These are phyloP conservation scores for Plagodis pulveraria DNA, from an alignment of 2,888 invertebrate species.

Conservation along the genomic window DNA sequence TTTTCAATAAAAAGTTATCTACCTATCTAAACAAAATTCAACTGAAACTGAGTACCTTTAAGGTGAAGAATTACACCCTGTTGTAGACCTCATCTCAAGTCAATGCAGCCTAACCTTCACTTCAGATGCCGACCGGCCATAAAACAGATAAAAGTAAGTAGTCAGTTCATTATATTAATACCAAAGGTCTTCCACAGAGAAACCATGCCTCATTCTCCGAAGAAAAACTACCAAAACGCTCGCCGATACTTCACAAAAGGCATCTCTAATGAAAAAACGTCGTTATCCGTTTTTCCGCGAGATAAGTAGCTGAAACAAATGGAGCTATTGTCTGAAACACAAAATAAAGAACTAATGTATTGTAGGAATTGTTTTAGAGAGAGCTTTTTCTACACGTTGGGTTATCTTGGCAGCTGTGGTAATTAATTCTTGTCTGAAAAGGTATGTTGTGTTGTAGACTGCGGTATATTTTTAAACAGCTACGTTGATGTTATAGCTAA, in stretches of 20 bases:
- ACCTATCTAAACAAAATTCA: too few relatives aligned
- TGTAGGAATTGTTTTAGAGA: conserved; percentile 5
- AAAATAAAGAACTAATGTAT: background rate
- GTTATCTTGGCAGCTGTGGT: background rate
- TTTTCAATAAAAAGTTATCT: too few relatives aligned
- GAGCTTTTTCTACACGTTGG: conserved; percentile 1
- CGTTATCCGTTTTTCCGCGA: conserved; percentile 10
- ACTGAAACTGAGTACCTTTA: too few relatives aligned
- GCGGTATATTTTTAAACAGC: too few relatives aligned
- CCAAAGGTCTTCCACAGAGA: background rate
- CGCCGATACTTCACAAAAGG: conserved; percentile 4
- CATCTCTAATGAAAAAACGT: conserved; percentile 13
- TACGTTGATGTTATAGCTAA: too few relatives aligned
- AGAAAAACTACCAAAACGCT: background rate
- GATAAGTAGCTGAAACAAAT: conserved; percentile 15
- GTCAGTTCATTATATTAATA: background rate
- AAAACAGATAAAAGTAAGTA: too few relatives aligned
- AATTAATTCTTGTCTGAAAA: background rate
- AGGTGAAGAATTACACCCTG: too few relatives aligned
- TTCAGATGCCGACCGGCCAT: too few relatives aligned
- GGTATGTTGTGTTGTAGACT: background rate
- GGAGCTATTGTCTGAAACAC: conserved; percentile 5
- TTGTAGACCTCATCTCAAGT: too few relatives aligned
- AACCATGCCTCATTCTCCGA: background rate
- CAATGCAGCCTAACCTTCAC: too few relatives aligned